Base-by-base conservation (phyloP, 2,888 invertebrate species). In the Pycnomerus fuliginosus region DNA sequence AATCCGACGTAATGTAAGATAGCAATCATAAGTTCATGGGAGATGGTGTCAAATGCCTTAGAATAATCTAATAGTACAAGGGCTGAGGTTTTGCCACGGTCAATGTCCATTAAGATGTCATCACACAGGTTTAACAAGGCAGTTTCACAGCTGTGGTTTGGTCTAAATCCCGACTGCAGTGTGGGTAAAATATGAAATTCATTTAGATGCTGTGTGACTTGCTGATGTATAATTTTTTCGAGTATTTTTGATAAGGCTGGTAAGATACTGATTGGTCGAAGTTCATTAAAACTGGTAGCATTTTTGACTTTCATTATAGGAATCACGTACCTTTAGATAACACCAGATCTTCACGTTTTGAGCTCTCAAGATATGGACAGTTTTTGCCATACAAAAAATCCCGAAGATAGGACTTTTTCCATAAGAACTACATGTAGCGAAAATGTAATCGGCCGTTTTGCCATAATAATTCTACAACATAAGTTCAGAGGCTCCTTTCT, bases 111-210 rank as follows among this genome's bases (percentile, higher is more conserved):
- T 14, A 35, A 27, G 16, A 24, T 25, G 30, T 36, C 11, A 29
- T 43, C 36, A 37, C 20, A 29, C n/a, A 43, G 15, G 17, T 43
- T 32, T 4, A 23, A n/a, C 16, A 43, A 24, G 7, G 30, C 30
- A 7, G 43, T 29, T 10, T 7, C 8, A 11, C 22, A 29, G 29
- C 43, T 34, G 24, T 23, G 23, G 2, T 35, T 35, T 11, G 15
- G 22, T 23, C 43, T 28, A 36, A 43, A 43, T 8, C 43, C 43
- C 3, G 43, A 43, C 15, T 28, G 43, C n/a, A 15, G 20, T 7
- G 4, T 20, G 4, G 20, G 20, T 7, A 20, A 7, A 20, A 20
- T 20, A 20, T 20, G 4, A 16, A 28, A 23, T n/a, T 10, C 7
- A 15, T 17, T 13, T 20, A 28, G 10, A 29, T 42, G 25, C 2